phyloP scores from a whole-genome alignment of 2,888 invertebrate genomes.

The Dolichomitus sp. region DNA sequence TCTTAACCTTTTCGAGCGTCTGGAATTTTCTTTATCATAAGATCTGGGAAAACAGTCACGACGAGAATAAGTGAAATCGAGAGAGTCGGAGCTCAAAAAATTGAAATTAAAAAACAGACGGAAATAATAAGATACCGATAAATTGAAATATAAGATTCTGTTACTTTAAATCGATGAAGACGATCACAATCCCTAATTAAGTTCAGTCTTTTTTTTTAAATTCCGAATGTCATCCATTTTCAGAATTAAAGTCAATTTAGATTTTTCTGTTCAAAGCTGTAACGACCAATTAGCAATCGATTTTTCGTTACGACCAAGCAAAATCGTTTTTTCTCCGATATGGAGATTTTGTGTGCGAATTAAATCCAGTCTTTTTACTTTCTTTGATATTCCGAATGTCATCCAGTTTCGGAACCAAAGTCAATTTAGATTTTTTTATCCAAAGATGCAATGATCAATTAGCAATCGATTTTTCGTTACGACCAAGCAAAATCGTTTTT shows the following conservation, averaged over 20 bases:
- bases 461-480: not conserved
- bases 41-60: constrained; percentile 29
- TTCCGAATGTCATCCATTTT: not conserved
- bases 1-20: not conserved
- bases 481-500: constrained; percentile 15
- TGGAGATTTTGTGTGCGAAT: too few species aligned
- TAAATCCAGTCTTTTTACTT: too few species aligned
- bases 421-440: too few species aligned
- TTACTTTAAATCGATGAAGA: too few species aligned
- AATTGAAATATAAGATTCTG: too few species aligned
- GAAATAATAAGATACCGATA: too few species aligned
- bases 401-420: not conserved
- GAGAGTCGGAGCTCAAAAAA: constrained; percentile 7
- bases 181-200: too few species aligned
- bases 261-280: too few species aligned
- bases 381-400: too few species aligned
- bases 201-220: too few species aligned
- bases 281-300: not conserved
- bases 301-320: not conserved
- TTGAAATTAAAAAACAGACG: too few species aligned
- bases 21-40: constrained; percentile 13
- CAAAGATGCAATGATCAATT: not conserved
- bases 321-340: constrained; percentile 27
- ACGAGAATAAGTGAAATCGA: constrained; percentile 27
- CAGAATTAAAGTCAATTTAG: not conserved